Base-by-base conservation (phyloP, 2,888 invertebrate genomes). In the Ditula angustiorana region DNA sequence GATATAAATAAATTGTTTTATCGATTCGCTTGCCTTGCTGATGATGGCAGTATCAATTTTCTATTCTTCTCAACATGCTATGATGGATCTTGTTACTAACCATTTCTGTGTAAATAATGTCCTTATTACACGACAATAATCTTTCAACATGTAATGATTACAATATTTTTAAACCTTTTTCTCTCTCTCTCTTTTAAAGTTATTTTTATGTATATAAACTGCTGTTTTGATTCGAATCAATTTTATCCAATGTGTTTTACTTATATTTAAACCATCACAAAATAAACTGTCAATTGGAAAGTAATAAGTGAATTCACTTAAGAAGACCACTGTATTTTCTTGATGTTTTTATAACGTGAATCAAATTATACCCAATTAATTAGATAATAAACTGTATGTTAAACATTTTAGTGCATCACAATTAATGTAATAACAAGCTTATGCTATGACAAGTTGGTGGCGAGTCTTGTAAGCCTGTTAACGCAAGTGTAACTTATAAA, bases 1-100 rank as follows among this genome's bases (percentile, higher is more conserved):
- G 92, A 92, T 92, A 91, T 85, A 78, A 79, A 77, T 80, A 77
- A 79, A 77, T 81, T 81, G 81, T 81, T 85, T 80, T 74, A 79
- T 83, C 82, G 83, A 87, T 81, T 78, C 68, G 78, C 81, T 86
- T 84, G 88, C 86, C 85, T 85, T 84, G 74, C 79, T 77, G 74
- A 74, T 70, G 74, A 41, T 41, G 16, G 30, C 33, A 47, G 26
- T 47, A 55, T 49, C 4, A 23, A 37, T 55, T 11, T 50, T 28
- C 19, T 44, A 28, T 26, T 28, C 37, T 24, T 63, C 33, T 47
- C 11, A 41, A 30, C 33, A 5, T n/a, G 7, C 19, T 44, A 11
- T 56, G 3, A 28, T 49, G 30, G 16, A 7, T 50, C 49, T 37
- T 28, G 11, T 41, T 21, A 23, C n/a, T 16, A 37, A 57, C 37